These are phyloP conservation scores for Pristionchus arcanus DNA, from an alignment of 2,888 invertebrate species.

Conservation along the genomic window DNA sequence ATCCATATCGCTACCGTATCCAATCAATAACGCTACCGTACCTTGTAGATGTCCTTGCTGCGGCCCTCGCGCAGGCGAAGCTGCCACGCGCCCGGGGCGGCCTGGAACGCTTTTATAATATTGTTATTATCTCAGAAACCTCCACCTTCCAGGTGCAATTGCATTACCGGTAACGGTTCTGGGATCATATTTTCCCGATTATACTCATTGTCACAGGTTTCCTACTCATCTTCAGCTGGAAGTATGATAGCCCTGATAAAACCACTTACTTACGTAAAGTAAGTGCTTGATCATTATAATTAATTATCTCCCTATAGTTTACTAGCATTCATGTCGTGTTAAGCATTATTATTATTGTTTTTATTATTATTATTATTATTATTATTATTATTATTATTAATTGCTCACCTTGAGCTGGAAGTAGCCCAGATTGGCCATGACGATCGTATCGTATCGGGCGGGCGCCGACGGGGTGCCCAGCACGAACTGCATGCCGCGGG, in stretches of 20 bases:
- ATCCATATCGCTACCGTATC: not conserved
- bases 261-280: too few species aligned
- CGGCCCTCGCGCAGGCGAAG: slow-evolving; percentile 92
- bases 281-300: too few species aligned
- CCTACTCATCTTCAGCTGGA: not conserved
- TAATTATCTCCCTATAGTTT: too few species aligned
- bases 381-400: too few species aligned
- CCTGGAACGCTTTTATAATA: too few species aligned
- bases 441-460: slow-evolving; percentile 93
- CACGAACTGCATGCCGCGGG: slow-evolving; percentile 96
- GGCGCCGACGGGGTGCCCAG: slow-evolving; percentile 86
- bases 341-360: not conserved
- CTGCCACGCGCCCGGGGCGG: slow-evolving; percentile 96
- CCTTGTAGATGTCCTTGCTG: slow-evolving; percentile 95
- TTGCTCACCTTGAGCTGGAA: slow-evolving; percentile 86
- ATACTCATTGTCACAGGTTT: too few species aligned
- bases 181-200: too few species aligned
- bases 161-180: too few species aligned
- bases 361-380: not conserved
- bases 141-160: not conserved
- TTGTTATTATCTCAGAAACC: too few species aligned
- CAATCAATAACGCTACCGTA: slow-evolving; percentile 81
- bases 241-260: too few species aligned
- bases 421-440: slow-evolving; percentile 99
- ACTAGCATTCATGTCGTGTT: too few species aligned